These are phyloP conservation scores for Mormyrus lacerda DNA, from an alignment of 2,113 vertebrate species.

Conservation along the genomic window DNA sequence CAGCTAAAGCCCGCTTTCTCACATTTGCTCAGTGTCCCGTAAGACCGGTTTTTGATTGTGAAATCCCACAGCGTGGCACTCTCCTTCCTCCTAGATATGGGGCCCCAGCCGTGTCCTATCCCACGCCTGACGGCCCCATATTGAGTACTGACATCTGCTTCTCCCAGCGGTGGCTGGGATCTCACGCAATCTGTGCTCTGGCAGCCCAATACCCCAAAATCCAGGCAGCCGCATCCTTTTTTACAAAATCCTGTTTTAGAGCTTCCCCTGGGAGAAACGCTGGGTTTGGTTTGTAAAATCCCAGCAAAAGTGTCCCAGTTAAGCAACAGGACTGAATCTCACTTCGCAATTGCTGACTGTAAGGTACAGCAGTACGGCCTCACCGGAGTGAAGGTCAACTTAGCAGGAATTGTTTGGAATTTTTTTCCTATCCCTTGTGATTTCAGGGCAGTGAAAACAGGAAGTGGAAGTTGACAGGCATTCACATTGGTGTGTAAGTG, in stretches of 20 bases:
- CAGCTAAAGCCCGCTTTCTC: neutral
- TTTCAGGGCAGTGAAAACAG: neutral
- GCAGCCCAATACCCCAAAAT: neutral
- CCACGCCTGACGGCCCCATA: neutral
- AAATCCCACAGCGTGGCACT: neutral
- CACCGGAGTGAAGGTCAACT: neutral
- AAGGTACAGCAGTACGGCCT: neutral
- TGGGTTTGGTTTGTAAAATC: neutral
- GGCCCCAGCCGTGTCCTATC: neutral
- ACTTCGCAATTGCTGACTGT: neutral
- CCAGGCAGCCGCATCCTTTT: neutral
- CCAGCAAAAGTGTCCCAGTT: neutral
- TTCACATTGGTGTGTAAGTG: neutral
- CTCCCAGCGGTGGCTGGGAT: neutral
- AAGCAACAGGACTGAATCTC: neutral
- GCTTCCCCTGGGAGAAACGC: neutral
- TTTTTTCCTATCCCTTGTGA: neutral
- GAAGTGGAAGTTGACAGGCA: neutral
- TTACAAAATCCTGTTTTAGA: neutral
- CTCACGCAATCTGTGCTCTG: neutral
- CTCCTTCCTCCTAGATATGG: neutral
- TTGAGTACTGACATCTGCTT: conserved; percentile 1
- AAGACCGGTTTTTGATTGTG: neutral
- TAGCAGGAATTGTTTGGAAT: neutral
- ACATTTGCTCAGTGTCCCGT: neutral